phyloP scores from a whole-genome alignment of 2,113 vertebrate species.

The Paedocypris sp. region DNA sequence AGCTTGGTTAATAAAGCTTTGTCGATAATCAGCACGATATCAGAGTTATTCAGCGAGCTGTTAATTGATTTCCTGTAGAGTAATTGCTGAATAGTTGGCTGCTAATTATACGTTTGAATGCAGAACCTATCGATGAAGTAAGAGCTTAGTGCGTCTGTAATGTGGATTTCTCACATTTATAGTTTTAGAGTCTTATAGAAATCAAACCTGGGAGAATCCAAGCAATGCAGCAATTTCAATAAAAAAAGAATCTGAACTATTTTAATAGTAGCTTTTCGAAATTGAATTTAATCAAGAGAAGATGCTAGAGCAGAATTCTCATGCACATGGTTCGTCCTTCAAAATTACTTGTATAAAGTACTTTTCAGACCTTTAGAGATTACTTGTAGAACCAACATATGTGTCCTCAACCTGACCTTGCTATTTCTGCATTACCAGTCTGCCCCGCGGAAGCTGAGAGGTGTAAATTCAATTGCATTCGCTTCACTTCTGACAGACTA shows the following conservation, averaged over 20 bases:
- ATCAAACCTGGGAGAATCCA: background rate
- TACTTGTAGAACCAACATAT: background rate
- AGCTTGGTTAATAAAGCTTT: too few relatives aligned
- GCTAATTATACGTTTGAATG: background rate
- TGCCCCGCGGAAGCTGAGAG: conserved; percentile 18
- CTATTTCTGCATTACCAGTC: background rate
- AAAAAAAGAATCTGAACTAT: background rate
- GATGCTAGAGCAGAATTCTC: background rate
- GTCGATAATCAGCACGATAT: background rate
- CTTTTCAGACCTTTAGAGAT: conserved; percentile 17
- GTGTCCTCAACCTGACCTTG: conserved; percentile 23
- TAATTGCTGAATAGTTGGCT: background rate
- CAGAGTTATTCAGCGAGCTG: background rate
- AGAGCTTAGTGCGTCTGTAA: background rate
- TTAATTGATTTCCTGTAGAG: background rate
- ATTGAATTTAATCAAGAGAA: background rate
- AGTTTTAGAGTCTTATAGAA: background rate
- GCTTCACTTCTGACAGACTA: conserved; percentile 3
- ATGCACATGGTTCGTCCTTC: conserved; percentile 18
- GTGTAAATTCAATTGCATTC: conserved; percentile 20
- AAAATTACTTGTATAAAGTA: conserved; percentile 16
- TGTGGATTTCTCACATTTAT: background rate
- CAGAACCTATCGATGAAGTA: background rate
- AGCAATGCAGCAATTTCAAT: background rate
- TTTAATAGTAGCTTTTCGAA: background rate